Base-by-base conservation (phyloP, 2,797 vertebrate species). In the Eulemur coronatus region DNA sequence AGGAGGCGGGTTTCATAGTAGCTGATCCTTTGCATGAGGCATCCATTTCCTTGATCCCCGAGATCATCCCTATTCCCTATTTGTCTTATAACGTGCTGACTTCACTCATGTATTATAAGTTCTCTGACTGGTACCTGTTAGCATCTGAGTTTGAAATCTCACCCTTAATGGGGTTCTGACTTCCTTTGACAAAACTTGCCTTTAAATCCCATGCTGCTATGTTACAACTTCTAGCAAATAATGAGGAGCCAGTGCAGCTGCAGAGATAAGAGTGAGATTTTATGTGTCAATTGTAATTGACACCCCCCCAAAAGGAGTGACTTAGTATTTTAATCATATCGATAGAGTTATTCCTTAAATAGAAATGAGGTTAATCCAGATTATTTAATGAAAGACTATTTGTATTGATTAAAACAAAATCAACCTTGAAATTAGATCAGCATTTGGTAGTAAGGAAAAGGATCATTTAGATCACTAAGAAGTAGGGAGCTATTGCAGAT, bases 361-460 rank as follows among this genome's bases (percentile, higher is more conserved):
- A 78, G 33, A 97, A 96, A 69, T 57, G 1, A 87, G 2, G 4
- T 79, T 89, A 87, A 96, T 84, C 41, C 20, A 94, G 52, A 89
- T 87, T 95, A 75, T 89, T 94, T 87, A 86, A 65, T 69, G 20
- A 79, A 97, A 93, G 48, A 65, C 28, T 92, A 63, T 85, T 90
- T 94, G 35, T 41, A 84, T n/a, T 57, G 76, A 93, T 48, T 76
- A 67, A 75, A 92, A 84, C 33, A 75, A 93, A 93, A 86, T 63
- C 46, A 78, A 72, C 92, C 20, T 90, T 43, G 5, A 88, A 86
- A 81, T 65, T 73, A 82, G 79, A 82, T 89, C 20, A 78, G 20
- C 26, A 76, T 43, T 76, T 73, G n/a, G 3, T 38, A 55, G 65
- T 90, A 89, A 97, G 20, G 35, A 69, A 80, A 70, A 70, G 18